Conservation (phyloP, 1,140 invertebrate genomes). For the Achatina immaculata region DNA sequence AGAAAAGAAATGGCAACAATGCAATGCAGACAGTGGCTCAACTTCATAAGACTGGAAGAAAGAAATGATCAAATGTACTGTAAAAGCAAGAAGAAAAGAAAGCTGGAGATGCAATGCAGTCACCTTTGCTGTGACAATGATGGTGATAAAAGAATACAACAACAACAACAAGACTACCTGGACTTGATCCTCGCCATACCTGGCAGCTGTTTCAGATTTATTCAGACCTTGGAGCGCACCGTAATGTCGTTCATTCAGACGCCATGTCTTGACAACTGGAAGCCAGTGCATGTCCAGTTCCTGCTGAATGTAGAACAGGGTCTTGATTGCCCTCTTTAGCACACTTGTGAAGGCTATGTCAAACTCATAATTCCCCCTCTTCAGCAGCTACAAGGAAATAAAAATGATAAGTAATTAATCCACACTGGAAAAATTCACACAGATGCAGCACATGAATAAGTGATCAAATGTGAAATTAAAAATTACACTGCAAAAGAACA, state of each 20-base stretch:
- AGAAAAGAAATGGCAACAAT: too few species aligned
- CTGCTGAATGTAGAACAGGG: slow-evolving; percentile 83
- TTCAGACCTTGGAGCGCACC: slow-evolving; percentile 94
- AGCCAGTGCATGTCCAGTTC: slow-evolving; percentile 86
- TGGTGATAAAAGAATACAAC: neutral
- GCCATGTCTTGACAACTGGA: slow-evolving; percentile 86
- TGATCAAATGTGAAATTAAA: too few species aligned
- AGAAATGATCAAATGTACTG: too few species aligned
- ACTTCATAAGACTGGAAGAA: too few species aligned
- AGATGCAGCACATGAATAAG: too few species aligned
- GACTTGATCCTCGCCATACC: slow-evolving; percentile 87
- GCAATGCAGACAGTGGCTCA: too few species aligned
- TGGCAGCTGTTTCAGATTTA: slow-evolving; percentile 94
- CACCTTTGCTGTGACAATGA: too few species aligned
- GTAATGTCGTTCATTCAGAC: slow-evolving; percentile 95
- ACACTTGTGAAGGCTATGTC: slow-evolving; percentile 94
- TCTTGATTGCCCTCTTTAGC: slow-evolving; percentile 89
- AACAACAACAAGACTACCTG: slow-evolving; percentile 52
- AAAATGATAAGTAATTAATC: too few species aligned
- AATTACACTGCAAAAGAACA: too few species aligned
- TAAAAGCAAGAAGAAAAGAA: too few species aligned
- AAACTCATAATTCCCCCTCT: slow-evolving; percentile 85
- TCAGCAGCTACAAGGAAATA: slow-evolving; percentile 79
- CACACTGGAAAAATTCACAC: too few species aligned
- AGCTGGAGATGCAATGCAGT: too few species aligned